Evolutionary conservation across 2,113 vertebrate species (phyloP), one percentile per base, ranked within the genome.

Genomic region (Epinephelus cyanopodus): DNA sequence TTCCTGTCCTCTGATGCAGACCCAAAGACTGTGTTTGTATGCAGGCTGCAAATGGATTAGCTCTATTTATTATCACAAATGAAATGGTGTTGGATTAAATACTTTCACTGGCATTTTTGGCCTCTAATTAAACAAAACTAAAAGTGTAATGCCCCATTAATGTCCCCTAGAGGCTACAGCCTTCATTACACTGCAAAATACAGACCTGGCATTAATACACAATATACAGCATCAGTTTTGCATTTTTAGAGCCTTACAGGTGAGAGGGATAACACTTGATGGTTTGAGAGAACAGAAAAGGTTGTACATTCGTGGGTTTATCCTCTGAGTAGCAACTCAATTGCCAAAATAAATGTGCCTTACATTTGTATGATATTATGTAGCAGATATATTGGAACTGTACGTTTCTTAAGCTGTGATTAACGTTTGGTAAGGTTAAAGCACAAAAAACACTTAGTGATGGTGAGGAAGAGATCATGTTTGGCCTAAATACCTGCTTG

Each of bases 41-140:
- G 62, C 42, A 67, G 27, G 23, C 27, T 67, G 42, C 57, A 42
- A 18, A 37, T 66, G 53, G 23, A 80, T 77, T 70, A 45, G 27
- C 52, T 69, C 17, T 60, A 0, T 33, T 64, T 50, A 58, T 64
- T 50, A 58, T 74, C 23, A 45, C 11, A n/a, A 23, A 58, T 70
- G 3, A 53, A 65, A 69, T 27, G 11, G 11, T 12, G 12, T 23
- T 67, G 15, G 33, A 69, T 80, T 45, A 33, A 45, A 47, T 17
- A 7, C 45, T 39, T 66, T 42, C 17, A 56, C 39, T 61, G 19
- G 5, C 27, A n/a, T 78, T 67, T 50, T 45, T 74, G 33, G 27
- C 47, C 18, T 45, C 45, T 53, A 61, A 73, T 65, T 57, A n/a
- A 67, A 74, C 9, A 52, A 9, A 29, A 53, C 13, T 27, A 23